Conservation (phyloP, 2,888 invertebrate genomes). For the Cyrtodaria siliqua region DNA sequence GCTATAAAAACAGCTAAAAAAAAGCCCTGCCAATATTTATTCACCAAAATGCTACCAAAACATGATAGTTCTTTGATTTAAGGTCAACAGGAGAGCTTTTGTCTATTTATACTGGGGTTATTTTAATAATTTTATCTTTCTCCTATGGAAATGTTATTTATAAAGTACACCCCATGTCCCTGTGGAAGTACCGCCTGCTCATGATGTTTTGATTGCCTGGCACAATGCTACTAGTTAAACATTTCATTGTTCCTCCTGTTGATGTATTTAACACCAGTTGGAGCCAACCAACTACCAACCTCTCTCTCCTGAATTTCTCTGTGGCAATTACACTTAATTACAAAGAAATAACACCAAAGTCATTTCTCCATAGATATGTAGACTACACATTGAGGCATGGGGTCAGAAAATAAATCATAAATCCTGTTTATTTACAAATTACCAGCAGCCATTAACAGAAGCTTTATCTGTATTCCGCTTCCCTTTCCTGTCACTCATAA, state of each 20-base stretch:
- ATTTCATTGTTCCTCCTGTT: conserved; percentile 37
- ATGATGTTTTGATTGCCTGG: conserved; percentile 30
- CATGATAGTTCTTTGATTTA: too few relatives aligned
- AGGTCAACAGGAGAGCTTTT: too few relatives aligned
- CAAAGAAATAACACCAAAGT: conserved; percentile 48
- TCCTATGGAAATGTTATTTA: too few relatives aligned
- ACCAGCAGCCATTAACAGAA: conserved; percentile 36
- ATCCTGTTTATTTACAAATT: conserved; percentile 45
- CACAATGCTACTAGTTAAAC: conserved; percentile 20
- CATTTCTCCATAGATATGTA: too few relatives aligned
- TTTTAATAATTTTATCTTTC: too few relatives aligned
- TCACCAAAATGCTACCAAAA: too few relatives aligned
- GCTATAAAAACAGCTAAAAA: too few relatives aligned
- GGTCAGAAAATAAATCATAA: conserved; percentile 46
- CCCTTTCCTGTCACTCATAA: conserved; percentile 34
- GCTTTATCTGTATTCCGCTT: conserved; percentile 23
- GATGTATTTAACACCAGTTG: conserved; percentile 52
- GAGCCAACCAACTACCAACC: too few relatives aligned
- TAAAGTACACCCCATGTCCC: neutral
- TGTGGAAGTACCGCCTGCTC: neutral
- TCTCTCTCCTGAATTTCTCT: conserved; percentile 22
- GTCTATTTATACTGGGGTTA: too few relatives aligned
- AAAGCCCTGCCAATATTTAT: too few relatives aligned
- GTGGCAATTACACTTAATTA: conserved; percentile 56
- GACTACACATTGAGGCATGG: neutral